These are phyloP conservation scores for Prosapia bicincta DNA, from an alignment of 2,888 invertebrate species.

Conservation along the genomic window DNA sequence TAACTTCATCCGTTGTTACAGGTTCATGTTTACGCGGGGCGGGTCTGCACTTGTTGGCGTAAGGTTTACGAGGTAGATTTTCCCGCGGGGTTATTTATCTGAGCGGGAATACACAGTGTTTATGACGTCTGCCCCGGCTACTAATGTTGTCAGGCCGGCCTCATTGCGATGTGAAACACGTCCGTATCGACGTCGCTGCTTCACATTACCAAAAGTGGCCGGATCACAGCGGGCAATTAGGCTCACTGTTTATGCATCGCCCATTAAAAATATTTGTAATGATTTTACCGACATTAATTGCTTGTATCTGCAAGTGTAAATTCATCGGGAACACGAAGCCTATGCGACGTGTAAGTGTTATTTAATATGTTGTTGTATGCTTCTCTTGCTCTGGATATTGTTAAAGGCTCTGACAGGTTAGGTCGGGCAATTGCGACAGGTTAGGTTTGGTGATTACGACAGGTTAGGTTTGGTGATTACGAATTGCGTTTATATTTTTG, in stretches of 20 bases:
- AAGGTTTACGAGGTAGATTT: neutral
- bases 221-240: neutral
- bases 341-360: neutral
- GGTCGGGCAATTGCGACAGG: no score
- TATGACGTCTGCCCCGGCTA: neutral
- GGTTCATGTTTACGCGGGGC: neutral
- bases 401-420: neutral
- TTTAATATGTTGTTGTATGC: neutral
- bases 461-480: no score
- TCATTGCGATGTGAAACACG: neutral
- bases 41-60: neutral
- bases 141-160: neutral
- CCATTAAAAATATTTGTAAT: neutral
- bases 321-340: neutral
- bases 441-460: no score
- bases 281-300: neutral
- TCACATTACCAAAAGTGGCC: neutral
- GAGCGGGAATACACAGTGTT: neutral
- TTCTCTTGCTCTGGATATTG: neutral
- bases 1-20: neutral
- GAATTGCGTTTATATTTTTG: neutral
- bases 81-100: neutral
- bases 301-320: neutral
- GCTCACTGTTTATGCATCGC: neutral
- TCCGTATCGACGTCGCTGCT: neutral